Conservation (phyloP, 2,113 vertebrate genomes). For the Trachemys scripta region DNA sequence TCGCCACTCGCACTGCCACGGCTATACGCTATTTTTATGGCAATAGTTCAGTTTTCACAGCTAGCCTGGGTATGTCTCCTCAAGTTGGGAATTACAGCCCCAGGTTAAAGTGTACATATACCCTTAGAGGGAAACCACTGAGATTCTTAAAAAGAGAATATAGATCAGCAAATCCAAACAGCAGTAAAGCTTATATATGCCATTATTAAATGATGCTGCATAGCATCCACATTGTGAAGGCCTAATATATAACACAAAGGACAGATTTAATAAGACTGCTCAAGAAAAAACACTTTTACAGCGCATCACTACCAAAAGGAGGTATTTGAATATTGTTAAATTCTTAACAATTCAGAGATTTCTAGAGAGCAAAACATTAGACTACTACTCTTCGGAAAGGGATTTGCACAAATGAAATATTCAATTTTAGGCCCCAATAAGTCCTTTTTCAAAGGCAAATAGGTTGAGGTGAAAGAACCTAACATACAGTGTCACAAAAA, state of each 20-base stretch:
- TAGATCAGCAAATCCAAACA: background rate
- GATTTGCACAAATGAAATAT: accelerated
- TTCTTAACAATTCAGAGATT: background rate
- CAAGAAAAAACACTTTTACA: background rate
- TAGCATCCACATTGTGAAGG: background rate
- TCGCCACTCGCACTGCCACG: background rate
- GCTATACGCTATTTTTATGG: background rate
- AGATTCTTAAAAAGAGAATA: background rate
- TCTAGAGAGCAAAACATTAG: background rate
- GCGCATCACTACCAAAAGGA: background rate
- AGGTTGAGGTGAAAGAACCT: background rate
- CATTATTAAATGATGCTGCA: background rate
- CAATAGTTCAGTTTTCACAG: background rate
- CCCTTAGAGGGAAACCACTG: background rate
- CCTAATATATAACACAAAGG: background rate
- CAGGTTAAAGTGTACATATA: background rate
- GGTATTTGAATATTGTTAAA: background rate
- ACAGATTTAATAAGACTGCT: background rate
- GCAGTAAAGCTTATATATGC: background rate
- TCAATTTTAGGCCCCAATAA: background rate
- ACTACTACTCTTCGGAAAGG: background rate
- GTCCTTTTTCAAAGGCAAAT: background rate
- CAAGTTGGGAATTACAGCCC: background rate
- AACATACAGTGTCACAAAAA: background rate
- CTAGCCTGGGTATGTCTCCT: background rate